A percentile compares a stretch with the other conserved stretches of the same genome.
phyloP scores from a whole-genome alignment of 2,888 invertebrate species.

The Himalopsyche japonica region DNA sequence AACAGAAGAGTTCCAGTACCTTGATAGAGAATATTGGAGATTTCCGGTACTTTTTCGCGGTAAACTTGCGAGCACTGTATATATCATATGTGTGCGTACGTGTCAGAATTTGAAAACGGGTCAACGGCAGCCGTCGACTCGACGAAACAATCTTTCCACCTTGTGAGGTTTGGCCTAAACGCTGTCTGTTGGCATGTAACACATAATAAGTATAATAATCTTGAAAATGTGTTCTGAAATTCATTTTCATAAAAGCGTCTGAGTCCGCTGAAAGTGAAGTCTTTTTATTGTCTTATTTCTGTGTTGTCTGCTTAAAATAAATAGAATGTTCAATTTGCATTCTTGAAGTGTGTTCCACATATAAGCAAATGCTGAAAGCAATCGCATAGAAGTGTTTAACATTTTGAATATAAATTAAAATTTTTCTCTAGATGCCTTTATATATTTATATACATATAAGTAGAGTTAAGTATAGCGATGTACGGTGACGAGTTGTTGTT shows the following conservation, averaged over 20 bases:
- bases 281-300: slow-evolving; percentile 36
- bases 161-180: slow-evolving; percentile 2
- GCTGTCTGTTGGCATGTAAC: slow-evolving; percentile 5
- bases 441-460: slow-evolving; percentile 34
- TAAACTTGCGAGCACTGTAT: background rate
- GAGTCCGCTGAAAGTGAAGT: slow-evolving; percentile 35
- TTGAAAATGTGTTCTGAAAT: background rate
- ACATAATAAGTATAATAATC: background rate
- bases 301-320: slow-evolving; percentile 39
- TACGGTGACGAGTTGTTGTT: slow-evolving; percentile 2
- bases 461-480: background rate
- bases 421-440: slow-evolving; percentile 42
- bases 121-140: background rate
- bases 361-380: slow-evolving; percentile 40
- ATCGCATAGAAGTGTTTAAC: slow-evolving; percentile 41
- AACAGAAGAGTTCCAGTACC: background rate
- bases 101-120: background rate
- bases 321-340: slow-evolving; percentile 36
- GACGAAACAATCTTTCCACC: background rate
- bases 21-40: background rate
- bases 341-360: slow-evolving; percentile 40
- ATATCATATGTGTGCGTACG: background rate
- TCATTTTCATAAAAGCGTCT: slow-evolving; percentile 32
- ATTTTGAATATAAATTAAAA: slow-evolving; percentile 41
- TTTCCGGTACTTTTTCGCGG: background rate